These are phyloP conservation scores for Agrenia bidenticulata DNA, from an alignment of 2,888 invertebrate genomes.

Conservation along the genomic window DNA sequence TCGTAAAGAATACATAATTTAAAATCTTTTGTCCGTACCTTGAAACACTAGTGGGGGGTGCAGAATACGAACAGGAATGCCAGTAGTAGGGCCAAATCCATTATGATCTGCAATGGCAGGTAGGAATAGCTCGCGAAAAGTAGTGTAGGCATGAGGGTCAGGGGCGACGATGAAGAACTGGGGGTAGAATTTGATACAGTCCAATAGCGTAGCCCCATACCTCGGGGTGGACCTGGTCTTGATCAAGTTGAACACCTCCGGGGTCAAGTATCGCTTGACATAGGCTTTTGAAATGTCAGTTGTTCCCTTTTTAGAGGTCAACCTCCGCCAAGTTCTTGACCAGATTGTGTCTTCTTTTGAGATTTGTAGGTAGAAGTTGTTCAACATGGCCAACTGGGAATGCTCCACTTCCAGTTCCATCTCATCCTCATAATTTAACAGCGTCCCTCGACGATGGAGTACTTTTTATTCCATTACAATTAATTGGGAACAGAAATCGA, in stretches of 20 bases:
- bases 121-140: conserved; percentile 78
- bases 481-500: too few species aligned
- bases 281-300: conserved; percentile 53
- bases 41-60: conserved; percentile 26
- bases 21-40: too few species aligned
- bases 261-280: conserved; percentile 73
- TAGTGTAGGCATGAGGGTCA: conserved; percentile 80
- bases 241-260: conserved; percentile 70
- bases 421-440: conserved; percentile 5
- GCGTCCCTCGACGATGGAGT: not conserved
- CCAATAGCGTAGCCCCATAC: conserved; percentile 78
- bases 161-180: conserved; percentile 60
- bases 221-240: conserved; percentile 70
- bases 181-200: conserved; percentile 68
- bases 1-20: too few species aligned
- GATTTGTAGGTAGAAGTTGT: conserved; percentile 66
- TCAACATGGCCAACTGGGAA: conserved; percentile 58
- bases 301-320: conserved; percentile 47
- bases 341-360: conserved; percentile 42
- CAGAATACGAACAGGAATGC: not conserved
- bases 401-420: conserved; percentile 22
- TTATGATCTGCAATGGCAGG: conserved; percentile 75
- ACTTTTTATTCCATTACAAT: too few species aligned
- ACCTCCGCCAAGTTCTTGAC: conserved; percentile 41
- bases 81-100: not conserved